Evolutionary conservation across 2,797 vertebrate genomes (phyloP).

Genomic region (Anas capensis): DNA sequence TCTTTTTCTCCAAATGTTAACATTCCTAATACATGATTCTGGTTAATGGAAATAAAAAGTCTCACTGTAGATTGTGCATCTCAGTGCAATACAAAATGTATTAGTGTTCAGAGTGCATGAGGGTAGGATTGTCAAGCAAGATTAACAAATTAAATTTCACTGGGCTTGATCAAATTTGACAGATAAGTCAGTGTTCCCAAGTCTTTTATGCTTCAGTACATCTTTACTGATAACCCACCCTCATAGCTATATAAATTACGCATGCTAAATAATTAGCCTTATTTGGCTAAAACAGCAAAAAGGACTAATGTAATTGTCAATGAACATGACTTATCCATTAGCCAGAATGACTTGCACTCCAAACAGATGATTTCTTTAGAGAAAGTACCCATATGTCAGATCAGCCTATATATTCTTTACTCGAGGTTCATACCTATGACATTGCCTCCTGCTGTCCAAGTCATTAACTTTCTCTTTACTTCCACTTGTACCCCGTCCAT

Average conservation of each 20-base stretch:
- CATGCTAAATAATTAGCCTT: slow-evolving; percentile 47
- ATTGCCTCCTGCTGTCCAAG: background rate
- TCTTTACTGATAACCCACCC: slow-evolving; percentile 51
- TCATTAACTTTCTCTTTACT: background rate
- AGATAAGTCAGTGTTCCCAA: slow-evolving; percentile 57
- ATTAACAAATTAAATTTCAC: slow-evolving; percentile 64
- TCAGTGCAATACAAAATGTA: background rate
- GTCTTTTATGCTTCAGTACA: slow-evolving; percentile 44
- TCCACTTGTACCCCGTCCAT: background rate
- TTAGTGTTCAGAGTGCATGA: slow-evolving; percentile 9
- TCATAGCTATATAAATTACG: slow-evolving; percentile 49
- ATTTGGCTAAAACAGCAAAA: slow-evolving; percentile 56
- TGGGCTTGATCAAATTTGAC: slow-evolving; percentile 67
- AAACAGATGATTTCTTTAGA: background rate
- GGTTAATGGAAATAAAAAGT: background rate
- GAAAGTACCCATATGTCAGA: background rate
- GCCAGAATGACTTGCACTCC: slow-evolving; percentile 22
- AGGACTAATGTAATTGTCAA: slow-evolving; percentile 60
- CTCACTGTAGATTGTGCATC: background rate
- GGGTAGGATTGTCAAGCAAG: slow-evolving; percentile 26
- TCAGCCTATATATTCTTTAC: background rate
- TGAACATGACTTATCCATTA: slow-evolving; percentile 43
- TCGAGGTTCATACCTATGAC: background rate
- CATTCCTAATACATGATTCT: background rate
- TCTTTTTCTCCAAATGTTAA: background rate